These are phyloP conservation scores for Antheraea pernyi DNA, from an alignment of 1,140 invertebrate species.

Conservation along the genomic window DNA sequence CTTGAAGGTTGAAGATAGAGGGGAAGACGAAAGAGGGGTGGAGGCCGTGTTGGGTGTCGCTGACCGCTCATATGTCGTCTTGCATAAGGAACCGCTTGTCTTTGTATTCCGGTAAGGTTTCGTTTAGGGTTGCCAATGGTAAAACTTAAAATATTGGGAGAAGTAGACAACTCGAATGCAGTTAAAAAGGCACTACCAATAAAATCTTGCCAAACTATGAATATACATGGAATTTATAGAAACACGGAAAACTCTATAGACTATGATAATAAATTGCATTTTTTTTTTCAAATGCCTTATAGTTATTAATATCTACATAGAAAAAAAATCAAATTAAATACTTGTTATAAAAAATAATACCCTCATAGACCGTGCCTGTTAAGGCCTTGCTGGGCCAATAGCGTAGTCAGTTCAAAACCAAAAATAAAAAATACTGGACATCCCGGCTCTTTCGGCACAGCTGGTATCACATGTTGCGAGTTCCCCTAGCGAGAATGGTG, in stretches of 20 bases:
- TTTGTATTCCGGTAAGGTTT: constrained; percentile 64
- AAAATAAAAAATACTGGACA: background rate
- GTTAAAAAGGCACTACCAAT: background rate
- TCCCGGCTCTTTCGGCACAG: background rate
- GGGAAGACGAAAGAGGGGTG: constrained; percentile 17
- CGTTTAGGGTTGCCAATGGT: background rate
- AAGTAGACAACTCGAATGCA: background rate
- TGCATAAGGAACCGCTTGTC: constrained; percentile 61
- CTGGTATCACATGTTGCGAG: constrained; percentile 21
- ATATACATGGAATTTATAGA: no score
- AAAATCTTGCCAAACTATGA: no score
- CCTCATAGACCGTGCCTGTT: no score
- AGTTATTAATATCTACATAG: no score
- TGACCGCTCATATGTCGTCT: constrained; percentile 62
- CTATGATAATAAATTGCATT: no score
- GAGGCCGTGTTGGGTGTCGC: constrained; percentile 44
- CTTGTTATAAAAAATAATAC: no score
- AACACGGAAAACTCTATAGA: no score
- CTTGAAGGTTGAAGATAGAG: constrained; percentile 19
- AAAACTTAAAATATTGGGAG: background rate
- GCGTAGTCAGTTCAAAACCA: no score
- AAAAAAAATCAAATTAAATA: no score
- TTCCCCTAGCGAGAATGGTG: constrained; percentile 53
- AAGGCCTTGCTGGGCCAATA: no score
- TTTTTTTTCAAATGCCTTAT: no score